These are phyloP conservation scores for Calonectris borealis DNA, from an alignment of 2,113 vertebrate genomes.

Conservation along the genomic window DNA sequence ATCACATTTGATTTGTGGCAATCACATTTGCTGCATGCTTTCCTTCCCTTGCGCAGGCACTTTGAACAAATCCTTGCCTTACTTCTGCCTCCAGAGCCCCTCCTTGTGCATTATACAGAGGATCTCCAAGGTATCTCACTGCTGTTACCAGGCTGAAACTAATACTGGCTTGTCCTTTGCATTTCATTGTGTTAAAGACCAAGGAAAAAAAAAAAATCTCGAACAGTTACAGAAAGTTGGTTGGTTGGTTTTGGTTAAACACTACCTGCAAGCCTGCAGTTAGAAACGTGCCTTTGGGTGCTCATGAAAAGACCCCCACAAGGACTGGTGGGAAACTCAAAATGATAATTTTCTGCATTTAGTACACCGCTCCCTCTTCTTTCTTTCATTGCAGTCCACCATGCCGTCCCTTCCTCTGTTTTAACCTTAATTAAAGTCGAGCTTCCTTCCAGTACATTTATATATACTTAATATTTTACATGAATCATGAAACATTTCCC, in stretches of 20 bases:
- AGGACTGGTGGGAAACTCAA: not conserved
- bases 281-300: not conserved
- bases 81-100: not conserved
- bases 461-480: slow-evolving; percentile 1
- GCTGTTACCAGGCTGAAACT: not conserved
- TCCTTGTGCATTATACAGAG: not conserved
- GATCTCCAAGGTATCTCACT: not conserved
- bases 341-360: not conserved
- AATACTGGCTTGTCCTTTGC: not conserved
- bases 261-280: not conserved
- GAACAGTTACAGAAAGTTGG: not conserved
- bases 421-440: slow-evolving; percentile 14
- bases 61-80: not conserved
- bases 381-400: not conserved
- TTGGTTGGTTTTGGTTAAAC: not conserved
- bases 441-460: slow-evolving; percentile 31
- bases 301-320: not conserved
- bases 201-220: not conserved
- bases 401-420: not conserved
- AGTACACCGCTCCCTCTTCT: rapidly evolving
- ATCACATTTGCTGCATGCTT: not conserved
- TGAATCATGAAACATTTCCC: not conserved
- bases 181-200: not conserved
- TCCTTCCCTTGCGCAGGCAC: not conserved
- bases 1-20: not conserved